Evolutionary conservation across 2,797 vertebrate species (phyloP), one percentile per base, ranked within the genome.

Genomic region (Ceyx erithaca): DNA sequence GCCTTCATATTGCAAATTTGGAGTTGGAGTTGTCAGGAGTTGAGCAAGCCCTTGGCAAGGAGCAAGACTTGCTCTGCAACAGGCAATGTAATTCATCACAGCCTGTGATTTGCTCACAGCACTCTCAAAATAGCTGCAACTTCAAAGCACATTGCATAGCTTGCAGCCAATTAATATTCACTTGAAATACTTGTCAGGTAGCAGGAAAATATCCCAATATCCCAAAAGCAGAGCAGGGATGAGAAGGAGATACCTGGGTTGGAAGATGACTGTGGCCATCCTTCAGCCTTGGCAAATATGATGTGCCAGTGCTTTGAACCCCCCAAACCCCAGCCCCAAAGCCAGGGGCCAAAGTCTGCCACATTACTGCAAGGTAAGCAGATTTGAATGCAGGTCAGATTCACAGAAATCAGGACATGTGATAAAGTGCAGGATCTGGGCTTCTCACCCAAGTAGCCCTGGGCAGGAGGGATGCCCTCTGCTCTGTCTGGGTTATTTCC

Each of bases 121-220:
- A n/a, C 78, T 80, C 82, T 82, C 48, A 78, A 80, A 90, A 77
- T 51, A 63, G 25, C 76, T 77, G 25, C 58, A 61, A 70, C 75
- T 64, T 90, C 81, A 54, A 71, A 87, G 68, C 61, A 64, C 0
- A 0, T 71, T 75, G 64, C 25, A 28, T 35, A 81, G 41, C 67
- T 90, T 23, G 5, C n/a, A 87, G 62, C 13, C 51, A 71, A 21
- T 92, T 89, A 90, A 85, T 51, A 90, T n/a, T 89, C 15, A 4
- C 84, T 84, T 80, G 28, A 85, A 85, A 85, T 64, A 89, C 66
- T 23, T 68, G 52, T 43, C 21, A 61, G 30, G 41, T 54, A 82
- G 76, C 30, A 72, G 52, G 37, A 80, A 72, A 77, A 80, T 41
- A 58, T 33, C 8, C 5, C 21, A 0, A 1, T 58, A 58, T 77